Percentiles rank a stretch among this genome's conserved stretches.
Conservation (phyloP, 2,888 invertebrate species). For the Habroteleia sp. region DNA sequence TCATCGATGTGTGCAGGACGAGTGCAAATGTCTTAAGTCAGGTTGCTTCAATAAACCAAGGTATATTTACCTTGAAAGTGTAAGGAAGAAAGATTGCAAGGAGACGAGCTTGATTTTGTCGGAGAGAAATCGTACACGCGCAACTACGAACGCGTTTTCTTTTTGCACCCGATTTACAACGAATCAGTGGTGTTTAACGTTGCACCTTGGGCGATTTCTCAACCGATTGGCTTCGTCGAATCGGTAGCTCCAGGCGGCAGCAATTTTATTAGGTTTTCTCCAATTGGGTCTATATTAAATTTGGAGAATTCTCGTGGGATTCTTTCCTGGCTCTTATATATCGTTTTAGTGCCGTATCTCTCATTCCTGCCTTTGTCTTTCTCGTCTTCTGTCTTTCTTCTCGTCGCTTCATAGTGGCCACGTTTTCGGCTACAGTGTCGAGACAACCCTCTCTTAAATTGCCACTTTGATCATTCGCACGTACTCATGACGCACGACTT, state of each 20-base stretch:
- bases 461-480: conserved; percentile 47
- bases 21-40: conserved; percentile 58
- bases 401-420: conserved; percentile 58
- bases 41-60: conserved; percentile 60
- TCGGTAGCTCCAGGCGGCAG: conserved; percentile 71
- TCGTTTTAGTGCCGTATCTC: conserved; percentile 52
- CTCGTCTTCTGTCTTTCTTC: conserved; percentile 21
- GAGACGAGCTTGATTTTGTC: conserved; percentile 59
- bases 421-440: conserved; percentile 67
- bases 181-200: conserved; percentile 75
- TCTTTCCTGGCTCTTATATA: conserved; percentile 65
- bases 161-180: conserved; percentile 71
- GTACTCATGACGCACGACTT: conserved; percentile 36
- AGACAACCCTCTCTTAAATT: conserved; percentile 70
- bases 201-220: conserved; percentile 76
- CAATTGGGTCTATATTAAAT: conserved; percentile 80
- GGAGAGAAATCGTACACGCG: conserved; percentile 60
- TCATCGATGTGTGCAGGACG: conserved; percentile 49
- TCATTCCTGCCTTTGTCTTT: conserved; percentile 8
- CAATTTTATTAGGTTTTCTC: conserved; percentile 79
- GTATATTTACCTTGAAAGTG: conserved; percentile 61
- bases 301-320: conserved; percentile 76
- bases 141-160: conserved; percentile 55
- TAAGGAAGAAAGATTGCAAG: conserved; percentile 61
- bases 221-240: conserved; percentile 69